phyloP scores from a whole-genome alignment of 1,140 invertebrate species.

The Macrobrachium rosenbergii region DNA sequence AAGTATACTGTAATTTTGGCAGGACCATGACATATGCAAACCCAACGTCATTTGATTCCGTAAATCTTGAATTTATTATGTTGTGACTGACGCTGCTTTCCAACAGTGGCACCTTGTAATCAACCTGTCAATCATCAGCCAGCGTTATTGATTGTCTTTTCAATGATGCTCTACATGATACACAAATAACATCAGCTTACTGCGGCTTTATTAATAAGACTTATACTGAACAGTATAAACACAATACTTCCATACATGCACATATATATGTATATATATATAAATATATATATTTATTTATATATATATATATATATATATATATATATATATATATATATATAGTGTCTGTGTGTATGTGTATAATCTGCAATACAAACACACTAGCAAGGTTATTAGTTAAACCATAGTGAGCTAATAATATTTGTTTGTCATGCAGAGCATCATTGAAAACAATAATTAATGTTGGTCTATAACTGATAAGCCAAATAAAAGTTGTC shows the following conservation, averaged over 20 bases:
- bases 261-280: conserved; percentile 1
- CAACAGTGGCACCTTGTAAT: too few relatives aligned
- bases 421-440: too few relatives aligned
- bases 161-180: too few relatives aligned
- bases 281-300: not conserved
- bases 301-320: conserved; percentile 6
- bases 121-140: too few relatives aligned
- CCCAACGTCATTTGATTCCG: not conserved
- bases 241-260: not conserved
- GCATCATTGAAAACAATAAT: too few relatives aligned
- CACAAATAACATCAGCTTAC: too few relatives aligned
- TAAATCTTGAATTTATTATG: not conserved
- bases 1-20: not conserved
- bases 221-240: too few relatives aligned
- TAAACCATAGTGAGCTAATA: too few relatives aligned
- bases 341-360: not conserved
- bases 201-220: not conserved
- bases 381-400: too few relatives aligned
- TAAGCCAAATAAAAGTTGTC: too few relatives aligned
- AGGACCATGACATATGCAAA: not conserved
- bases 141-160: too few relatives aligned
- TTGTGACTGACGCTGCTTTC: not conserved
- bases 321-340: conserved; percentile 18
- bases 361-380: not conserved
- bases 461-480: too few relatives aligned